Conservation (phyloP, 2,888 invertebrate species). For the Meganola albula region DNA sequence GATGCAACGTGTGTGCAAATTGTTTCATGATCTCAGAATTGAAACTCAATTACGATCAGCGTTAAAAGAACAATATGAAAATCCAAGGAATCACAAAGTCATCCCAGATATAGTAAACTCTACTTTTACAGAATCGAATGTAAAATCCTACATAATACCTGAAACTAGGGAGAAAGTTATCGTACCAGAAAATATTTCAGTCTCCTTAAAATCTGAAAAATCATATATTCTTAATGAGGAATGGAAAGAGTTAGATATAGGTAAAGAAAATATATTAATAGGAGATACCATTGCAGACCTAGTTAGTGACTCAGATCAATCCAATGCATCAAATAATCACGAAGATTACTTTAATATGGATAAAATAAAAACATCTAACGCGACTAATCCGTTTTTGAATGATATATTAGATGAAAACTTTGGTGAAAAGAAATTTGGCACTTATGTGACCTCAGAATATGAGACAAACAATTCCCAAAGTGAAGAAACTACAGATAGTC, state of each 20-base stretch:
- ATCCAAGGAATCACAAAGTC: conserved; percentile 39
- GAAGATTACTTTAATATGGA: conserved; percentile 39
- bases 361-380: conserved; percentile 35
- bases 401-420: conserved; percentile 45
- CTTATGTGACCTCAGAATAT: conserved; percentile 56
- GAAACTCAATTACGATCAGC: conserved; percentile 26
- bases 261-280: conserved; percentile 11
- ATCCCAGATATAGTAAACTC: conserved; percentile 72
- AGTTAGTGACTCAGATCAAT: conserved; percentile 34
- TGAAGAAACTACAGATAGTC: conserved; percentile 46
- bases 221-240: conserved; percentile 24
- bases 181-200: conserved; percentile 59
- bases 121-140: conserved; percentile 48
- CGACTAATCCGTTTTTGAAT: conserved; percentile 51
- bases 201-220: conserved; percentile 56
- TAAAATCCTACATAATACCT: conserved; percentile 37
- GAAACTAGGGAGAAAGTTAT: conserved; percentile 53
- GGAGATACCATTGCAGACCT: conserved; percentile 20
- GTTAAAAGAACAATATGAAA: conserved; percentile 22
- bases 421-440: conserved; percentile 47
- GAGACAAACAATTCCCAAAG: conserved; percentile 60
- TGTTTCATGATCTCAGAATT: conserved; percentile 35
- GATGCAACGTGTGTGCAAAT: conserved; percentile 55
- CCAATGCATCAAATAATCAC: conserved; percentile 31
- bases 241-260: conserved; percentile 11